A percentile compares a stretch with the other conserved stretches of the same genome.
phyloP scores from a whole-genome alignment of 2,113 vertebrate species.

The Cnemophilus loriae region DNA sequence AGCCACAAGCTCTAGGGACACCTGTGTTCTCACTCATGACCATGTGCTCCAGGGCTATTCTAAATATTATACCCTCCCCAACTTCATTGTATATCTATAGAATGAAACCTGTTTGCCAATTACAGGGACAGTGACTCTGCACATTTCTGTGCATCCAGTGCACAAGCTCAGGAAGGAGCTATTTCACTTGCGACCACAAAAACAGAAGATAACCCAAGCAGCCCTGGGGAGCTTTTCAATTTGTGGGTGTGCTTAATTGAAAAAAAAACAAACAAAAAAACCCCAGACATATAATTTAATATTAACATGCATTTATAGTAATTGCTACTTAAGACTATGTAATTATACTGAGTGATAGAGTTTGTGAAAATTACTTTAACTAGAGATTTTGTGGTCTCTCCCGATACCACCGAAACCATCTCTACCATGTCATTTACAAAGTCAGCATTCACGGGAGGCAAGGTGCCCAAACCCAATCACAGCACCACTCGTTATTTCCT shows the following conservation, averaged over 20 bases:
- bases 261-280: background rate
- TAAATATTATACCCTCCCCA: background rate
- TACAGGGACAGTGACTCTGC: background rate
- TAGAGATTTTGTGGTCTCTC: background rate
- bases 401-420: background rate
- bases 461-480: background rate
- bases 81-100: rapidly evolving
- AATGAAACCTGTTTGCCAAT: background rate
- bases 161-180: background rate
- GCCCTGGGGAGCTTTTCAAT: background rate
- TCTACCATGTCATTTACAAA: background rate
- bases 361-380: background rate
- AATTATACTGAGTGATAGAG: background rate
- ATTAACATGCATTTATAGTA: background rate
- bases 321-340: background rate
- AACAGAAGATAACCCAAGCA: background rate
- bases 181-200: background rate
- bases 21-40: background rate
- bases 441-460: background rate
- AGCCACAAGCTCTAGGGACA: background rate
- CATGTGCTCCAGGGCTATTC: background rate
- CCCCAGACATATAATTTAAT: background rate
- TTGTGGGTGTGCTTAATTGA: background rate
- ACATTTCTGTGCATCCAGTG: background rate
- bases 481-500: background rate